phyloP scores from a whole-genome alignment of 2,888 invertebrate species.

The Cremastinae sp. region DNA sequence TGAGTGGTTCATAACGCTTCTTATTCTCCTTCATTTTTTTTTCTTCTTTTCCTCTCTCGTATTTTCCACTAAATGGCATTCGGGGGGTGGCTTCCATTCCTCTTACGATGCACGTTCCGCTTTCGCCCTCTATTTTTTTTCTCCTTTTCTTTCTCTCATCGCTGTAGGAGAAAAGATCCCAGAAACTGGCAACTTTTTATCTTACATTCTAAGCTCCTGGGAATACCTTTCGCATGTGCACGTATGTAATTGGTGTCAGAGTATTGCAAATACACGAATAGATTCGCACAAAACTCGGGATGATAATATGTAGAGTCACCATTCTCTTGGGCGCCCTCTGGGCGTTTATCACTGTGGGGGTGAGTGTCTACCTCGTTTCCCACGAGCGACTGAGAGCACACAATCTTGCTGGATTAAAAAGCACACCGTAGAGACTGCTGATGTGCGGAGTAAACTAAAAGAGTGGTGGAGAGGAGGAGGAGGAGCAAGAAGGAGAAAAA shows the following conservation, averaged over 20 bases:
- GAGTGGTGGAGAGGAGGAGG: conserved; percentile 26
- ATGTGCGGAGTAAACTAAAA: conserved; percentile 44
- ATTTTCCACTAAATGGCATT: conserved; percentile 73
- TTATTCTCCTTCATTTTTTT: conserved; percentile 17
- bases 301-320: conserved; percentile 52
- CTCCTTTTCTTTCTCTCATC: no score
- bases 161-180: conserved; percentile 4
- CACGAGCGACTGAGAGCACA: conserved; percentile 66
- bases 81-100: conserved; percentile 47
- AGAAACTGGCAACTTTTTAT: conserved; percentile 53
- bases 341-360: conserved; percentile 8
- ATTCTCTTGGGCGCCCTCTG: conserved; percentile 58
- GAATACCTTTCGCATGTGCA: no score
- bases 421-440: conserved; percentile 61
- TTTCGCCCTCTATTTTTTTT: background rate
- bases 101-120: conserved; percentile 13
- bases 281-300: conserved; percentile 10
- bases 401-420: conserved; percentile 77
- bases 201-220: conserved; percentile 18
- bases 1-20: conserved; percentile 60
- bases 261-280: conserved; percentile 1
- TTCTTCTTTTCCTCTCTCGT: background rate
- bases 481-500: conserved; percentile 36
- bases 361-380: conserved; percentile 32
- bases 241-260: background rate